Base-by-base conservation (phyloP, 2,113 vertebrate genomes). In the Xenopus laevis region DNA sequence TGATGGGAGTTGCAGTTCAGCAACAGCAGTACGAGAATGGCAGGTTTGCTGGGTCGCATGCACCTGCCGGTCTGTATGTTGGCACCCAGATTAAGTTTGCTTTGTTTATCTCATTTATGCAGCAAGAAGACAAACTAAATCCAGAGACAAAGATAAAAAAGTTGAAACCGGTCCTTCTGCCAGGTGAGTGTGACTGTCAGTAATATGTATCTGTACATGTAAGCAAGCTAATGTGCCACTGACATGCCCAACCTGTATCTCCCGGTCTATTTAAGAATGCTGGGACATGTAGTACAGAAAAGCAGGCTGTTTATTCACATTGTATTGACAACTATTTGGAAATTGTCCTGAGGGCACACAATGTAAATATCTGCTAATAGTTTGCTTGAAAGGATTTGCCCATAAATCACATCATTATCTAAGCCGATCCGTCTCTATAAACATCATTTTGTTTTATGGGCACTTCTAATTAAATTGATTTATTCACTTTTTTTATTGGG, bases 101-200 rank as follows among this genome's bases (percentile, higher is more conserved):
- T 61, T 61, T 21, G 10, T 61, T 21, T 61, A 27, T 23, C 9
- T 27, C 10, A 68, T 27, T 81, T 0, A 83, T 80, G 72, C 79
- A 98, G 96, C 85, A 89, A 60, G 95, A 96, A 21, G 88, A 93
- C 64, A 90, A 87, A 81, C 86, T 86, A 75, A 82, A 70, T 0
- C 88, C 94, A 71, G 93, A 95, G 67, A 91, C 90, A 69, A 92
- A 92, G 52, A 91, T 96, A 79, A 97, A 93, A 83, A 98, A 94
- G 79, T 85, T 98, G 89, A 96, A 98, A 77, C 91, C 96, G 0
- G 90, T 89, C 40, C 91, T 98, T 82, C 83, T 98, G 82, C 92
- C 93, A 92, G 96, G 96, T 98, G 86, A 89, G 83, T 62, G 1
- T 62, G 1, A 68, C 30, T 50, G 8, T 40, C 15, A 50, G 12